These are phyloP conservation scores for Orthonychiurus folsomi DNA, from an alignment of 2,888 invertebrate genomes.

Conservation along the genomic window DNA sequence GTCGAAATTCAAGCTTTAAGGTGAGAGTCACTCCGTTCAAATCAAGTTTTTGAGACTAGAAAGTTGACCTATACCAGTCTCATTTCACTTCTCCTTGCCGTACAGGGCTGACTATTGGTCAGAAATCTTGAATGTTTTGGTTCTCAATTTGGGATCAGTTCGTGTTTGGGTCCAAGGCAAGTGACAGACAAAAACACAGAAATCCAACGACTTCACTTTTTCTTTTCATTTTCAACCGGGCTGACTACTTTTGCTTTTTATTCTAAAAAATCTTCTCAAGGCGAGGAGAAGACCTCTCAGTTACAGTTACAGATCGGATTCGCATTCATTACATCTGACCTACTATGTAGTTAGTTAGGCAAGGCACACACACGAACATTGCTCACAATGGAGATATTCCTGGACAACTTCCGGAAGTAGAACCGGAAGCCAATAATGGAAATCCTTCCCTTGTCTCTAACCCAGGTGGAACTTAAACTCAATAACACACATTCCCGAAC, in stretches of 20 bases:
- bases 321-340: too few species aligned
- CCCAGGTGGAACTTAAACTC: conserved; percentile 11
- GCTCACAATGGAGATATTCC: background rate
- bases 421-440: conserved; percentile 7
- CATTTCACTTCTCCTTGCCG: conserved; percentile 2
- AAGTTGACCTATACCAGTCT: conserved; percentile 11
- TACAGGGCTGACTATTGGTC: conserved; percentile 6
- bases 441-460: conserved; percentile 10
- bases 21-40: conserved; percentile 13
- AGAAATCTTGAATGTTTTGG: background rate
- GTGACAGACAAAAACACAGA: background rate
- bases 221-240: background rate
- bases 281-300: too few species aligned
- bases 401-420: background rate
- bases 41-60: conserved; percentile 15
- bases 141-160: background rate
- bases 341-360: too few species aligned
- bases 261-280: too few species aligned
- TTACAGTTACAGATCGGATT: too few species aligned
- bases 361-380: background rate
- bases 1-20: conserved; percentile 9
- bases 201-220: background rate
- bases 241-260: background rate
- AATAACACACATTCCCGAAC: background rate
- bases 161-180: conserved; percentile 7